A percentile compares a stretch with the other conserved stretches of the same genome.
Conservation (phyloP, 1,140 invertebrate species). For the Eriosoma lanigerum region DNA sequence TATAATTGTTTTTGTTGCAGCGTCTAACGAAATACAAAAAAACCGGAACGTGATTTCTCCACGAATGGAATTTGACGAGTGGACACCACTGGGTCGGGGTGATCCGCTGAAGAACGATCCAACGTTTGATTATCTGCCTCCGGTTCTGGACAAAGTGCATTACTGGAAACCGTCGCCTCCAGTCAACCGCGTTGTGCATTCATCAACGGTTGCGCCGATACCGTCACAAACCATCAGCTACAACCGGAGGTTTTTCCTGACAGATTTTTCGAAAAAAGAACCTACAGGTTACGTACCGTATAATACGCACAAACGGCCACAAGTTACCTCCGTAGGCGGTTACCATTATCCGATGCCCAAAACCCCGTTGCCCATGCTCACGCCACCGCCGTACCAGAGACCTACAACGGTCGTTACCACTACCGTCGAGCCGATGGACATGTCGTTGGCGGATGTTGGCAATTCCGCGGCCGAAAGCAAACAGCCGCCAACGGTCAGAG, state of each 20-base stretch:
- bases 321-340: neutral
- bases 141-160: constrained; percentile 71
- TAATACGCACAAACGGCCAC: neutral
- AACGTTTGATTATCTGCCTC: constrained; percentile 78
- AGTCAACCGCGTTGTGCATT: neutral
- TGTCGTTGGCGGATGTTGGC: neutral
- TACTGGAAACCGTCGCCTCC: constrained; percentile 65
- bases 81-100: constrained; percentile 74
- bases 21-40: neutral
- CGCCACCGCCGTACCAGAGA: constrained; percentile 69
- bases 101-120: constrained; percentile 78
- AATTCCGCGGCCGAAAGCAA: constrained; percentile 22
- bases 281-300: neutral
- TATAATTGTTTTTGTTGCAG: constrained; percentile 16
- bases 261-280: constrained; percentile 10
- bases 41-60: constrained; percentile 63
- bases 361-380: constrained; percentile 66
- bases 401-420: constrained; percentile 58
- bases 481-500: constrained; percentile 15
- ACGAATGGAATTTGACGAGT: constrained; percentile 73
- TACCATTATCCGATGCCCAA: constrained; percentile 31
- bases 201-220: neutral
- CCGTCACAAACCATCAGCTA: neutral
- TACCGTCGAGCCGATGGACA: constrained; percentile 52
- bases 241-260: constrained; percentile 36